These are phyloP conservation scores for Carlito syrichta DNA, from an alignment of 2,113 vertebrate species.

Conservation along the genomic window DNA sequence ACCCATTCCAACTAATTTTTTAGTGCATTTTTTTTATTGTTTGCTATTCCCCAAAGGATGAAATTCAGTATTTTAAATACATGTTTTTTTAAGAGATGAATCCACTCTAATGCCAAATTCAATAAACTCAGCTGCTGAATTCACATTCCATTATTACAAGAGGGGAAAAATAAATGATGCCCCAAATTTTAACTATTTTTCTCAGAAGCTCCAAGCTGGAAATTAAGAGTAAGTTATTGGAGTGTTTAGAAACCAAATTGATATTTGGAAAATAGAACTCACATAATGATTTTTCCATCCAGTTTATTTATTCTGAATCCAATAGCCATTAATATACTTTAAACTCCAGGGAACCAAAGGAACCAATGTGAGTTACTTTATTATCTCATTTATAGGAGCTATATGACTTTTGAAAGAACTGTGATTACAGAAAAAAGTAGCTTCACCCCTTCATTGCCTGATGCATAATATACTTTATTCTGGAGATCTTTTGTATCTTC, in stretches of 20 bases:
- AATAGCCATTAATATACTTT: conserved; percentile 68
- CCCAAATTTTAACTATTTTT: conserved; percentile 70
- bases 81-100: conserved; percentile 62
- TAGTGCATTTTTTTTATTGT: conserved; percentile 62
- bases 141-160: conserved; percentile 60
- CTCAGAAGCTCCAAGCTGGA: conserved; percentile 41
- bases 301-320: conserved; percentile 78
- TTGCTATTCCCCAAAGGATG: conserved; percentile 57
- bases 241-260: conserved; percentile 74
- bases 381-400: conserved; percentile 64
- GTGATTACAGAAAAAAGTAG: conserved; percentile 43
- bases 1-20: conserved; percentile 25
- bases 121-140: conserved; percentile 59
- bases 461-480: conserved; percentile 17
- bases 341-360: conserved; percentile 62
- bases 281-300: conserved; percentile 77
- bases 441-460: neutral
- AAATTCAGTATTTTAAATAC: conserved; percentile 73
- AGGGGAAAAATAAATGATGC: conserved; percentile 58
- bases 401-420: conserved; percentile 36
- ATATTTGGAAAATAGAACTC: conserved; percentile 77
- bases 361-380: conserved; percentile 62
- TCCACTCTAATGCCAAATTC: conserved; percentile 71
- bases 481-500: neutral
- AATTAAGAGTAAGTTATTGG: conserved; percentile 77